phyloP scores from a whole-genome alignment of 2,888 invertebrate genomes.

The Aleiodes leptofemur region DNA sequence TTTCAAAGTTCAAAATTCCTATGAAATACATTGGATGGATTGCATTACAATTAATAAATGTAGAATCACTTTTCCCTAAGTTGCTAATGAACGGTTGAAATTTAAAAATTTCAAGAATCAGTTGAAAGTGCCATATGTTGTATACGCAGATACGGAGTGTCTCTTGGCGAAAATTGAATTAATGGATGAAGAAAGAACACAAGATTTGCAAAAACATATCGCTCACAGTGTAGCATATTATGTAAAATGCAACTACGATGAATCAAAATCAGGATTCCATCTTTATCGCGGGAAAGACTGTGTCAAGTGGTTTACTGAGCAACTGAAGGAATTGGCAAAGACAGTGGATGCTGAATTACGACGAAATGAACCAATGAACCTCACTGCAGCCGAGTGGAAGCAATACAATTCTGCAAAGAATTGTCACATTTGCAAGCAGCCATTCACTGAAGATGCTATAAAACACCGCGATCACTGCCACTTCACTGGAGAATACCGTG shows the following conservation, averaged over 20 bases:
- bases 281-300: no score
- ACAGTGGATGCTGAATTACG: no score
- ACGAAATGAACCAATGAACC: no score
- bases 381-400: constrained; percentile 18
- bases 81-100: constrained; percentile 40
- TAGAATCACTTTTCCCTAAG: constrained; percentile 17
- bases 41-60: background rate
- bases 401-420: constrained; percentile 31
- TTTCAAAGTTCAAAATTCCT: no score
- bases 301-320: no score
- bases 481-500: constrained; percentile 52
- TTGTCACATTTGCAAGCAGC: constrained; percentile 54
- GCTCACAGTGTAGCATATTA: no score
- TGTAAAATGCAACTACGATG: no score
- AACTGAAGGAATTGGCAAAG: no score
- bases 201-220: no score
- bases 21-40: background rate
- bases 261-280: no score
- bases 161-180: constrained; percentile 43
- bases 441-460: constrained; percentile 35
- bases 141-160: constrained; percentile 51
- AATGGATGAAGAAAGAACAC: no score
- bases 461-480: constrained; percentile 55
- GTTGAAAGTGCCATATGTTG: constrained; percentile 46
- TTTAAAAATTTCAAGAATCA: constrained; percentile 49